Conservation (phyloP, 2,888 invertebrate genomes). For the Eumacrocentrus americanus region DNA sequence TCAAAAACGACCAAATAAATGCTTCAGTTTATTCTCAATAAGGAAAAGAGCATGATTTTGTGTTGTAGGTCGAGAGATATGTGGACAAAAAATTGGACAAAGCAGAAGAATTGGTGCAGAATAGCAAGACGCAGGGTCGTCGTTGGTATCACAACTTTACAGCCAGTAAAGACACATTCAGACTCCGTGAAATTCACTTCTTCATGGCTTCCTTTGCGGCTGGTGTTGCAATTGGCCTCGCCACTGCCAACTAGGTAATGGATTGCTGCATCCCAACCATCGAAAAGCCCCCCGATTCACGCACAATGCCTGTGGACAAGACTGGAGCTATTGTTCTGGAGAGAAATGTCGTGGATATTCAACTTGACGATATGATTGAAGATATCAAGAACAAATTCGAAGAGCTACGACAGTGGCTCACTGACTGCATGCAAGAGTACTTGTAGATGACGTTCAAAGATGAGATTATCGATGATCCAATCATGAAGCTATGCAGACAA, state of each 20-base stretch:
- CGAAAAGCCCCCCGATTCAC: too few relatives aligned
- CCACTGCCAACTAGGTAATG: slow-evolving; percentile 53
- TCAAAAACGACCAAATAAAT: background rate
- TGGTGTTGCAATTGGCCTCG: slow-evolving; percentile 76
- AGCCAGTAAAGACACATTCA: slow-evolving; percentile 70
- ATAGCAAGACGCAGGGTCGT: slow-evolving; percentile 73
- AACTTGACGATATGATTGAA: too few relatives aligned
- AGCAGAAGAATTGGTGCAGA: slow-evolving; percentile 76
- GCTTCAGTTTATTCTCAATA: slow-evolving; percentile 10
- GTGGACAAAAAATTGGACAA: slow-evolving; percentile 82
- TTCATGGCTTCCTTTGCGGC: slow-evolving; percentile 82
- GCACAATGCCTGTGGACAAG: too few relatives aligned
- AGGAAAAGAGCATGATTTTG: slow-evolving; percentile 25
- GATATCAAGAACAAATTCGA: slow-evolving; percentile 17
- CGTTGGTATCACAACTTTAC: slow-evolving; percentile 77
- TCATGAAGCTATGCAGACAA: too few relatives aligned
- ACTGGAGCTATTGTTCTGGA: too few relatives aligned
- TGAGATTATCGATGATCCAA: too few relatives aligned
- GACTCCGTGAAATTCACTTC: slow-evolving; percentile 78
- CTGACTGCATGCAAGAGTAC: slow-evolving; percentile 24
- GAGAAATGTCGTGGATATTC: too few relatives aligned
- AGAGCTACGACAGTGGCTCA: slow-evolving; percentile 28
- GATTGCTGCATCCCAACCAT: too few relatives aligned
- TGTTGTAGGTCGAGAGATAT: slow-evolving; percentile 76
- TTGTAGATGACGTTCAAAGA: slow-evolving; percentile 4